Conservation (phyloP, 1,140 invertebrate species). For the Heliothis virescens region DNA sequence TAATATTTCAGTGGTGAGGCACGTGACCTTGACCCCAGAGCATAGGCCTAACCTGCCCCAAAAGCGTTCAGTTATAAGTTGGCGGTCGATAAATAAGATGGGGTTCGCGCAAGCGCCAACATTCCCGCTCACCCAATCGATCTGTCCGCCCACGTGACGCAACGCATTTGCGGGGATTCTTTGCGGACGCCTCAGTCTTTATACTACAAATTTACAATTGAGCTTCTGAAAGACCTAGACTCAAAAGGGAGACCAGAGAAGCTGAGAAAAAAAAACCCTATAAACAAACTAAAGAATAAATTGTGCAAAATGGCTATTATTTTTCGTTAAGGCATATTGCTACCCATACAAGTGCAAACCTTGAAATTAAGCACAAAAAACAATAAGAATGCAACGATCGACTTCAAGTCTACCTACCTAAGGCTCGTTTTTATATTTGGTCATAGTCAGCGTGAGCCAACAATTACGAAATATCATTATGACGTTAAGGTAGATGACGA, state of each 20-base stretch:
- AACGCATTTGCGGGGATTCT: constrained; percentile 83
- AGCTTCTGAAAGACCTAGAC: constrained; percentile 38
- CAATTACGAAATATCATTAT: constrained; percentile 7
- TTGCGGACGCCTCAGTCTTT: constrained; percentile 63
- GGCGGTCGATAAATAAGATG: constrained; percentile 78
- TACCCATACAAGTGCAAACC: background rate
- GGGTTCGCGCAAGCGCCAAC: constrained; percentile 77
- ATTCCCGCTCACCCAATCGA: constrained; percentile 72
- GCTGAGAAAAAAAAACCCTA: constrained; percentile 5
- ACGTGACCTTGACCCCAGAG: constrained; percentile 83
- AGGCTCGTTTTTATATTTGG: background rate
- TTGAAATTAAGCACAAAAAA: background rate
- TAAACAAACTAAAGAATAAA: background rate
- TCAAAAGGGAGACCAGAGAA: constrained; percentile 16
- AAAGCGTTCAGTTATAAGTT: constrained; percentile 80
- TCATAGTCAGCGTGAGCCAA: background rate
- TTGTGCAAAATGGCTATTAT: too few species aligned
- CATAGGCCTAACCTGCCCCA: constrained; percentile 85
- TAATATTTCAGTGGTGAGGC: constrained; percentile 67
- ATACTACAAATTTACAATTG: constrained; percentile 50
- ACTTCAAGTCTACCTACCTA: background rate
- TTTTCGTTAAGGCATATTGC: background rate
- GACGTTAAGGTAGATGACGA: constrained; percentile 13
- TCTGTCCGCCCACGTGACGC: constrained; percentile 82
- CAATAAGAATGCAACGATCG: background rate